These are phyloP conservation scores for Drosophila sp. DNA, from an alignment of 1,140 invertebrate genomes.

Conservation along the genomic window DNA sequence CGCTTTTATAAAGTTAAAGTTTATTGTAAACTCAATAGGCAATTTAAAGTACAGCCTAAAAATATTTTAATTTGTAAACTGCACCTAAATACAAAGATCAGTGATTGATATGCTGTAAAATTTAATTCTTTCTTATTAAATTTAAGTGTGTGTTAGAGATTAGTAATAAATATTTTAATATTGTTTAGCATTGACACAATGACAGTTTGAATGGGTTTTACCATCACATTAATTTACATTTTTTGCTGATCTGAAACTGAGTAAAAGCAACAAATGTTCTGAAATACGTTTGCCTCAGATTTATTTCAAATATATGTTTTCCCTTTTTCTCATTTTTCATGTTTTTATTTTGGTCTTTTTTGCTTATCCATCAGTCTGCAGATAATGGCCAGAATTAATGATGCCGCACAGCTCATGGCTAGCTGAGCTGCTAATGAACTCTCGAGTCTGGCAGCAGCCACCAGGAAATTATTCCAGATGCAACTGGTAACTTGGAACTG, in stretches of 20 bases:
- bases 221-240: too few relatives aligned
- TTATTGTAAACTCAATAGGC: too few relatives aligned
- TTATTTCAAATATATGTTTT: constrained; percentile 3
- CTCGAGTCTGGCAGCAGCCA: not conserved
- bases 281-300: not conserved
- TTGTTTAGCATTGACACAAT: not conserved
- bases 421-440: constrained; percentile 29
- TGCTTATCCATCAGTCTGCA: constrained; percentile 7
- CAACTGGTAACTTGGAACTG: too few relatives aligned
- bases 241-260: not conserved
- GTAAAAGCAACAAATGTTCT: not conserved
- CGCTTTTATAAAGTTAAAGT: too few relatives aligned
- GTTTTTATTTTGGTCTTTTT: constrained; percentile 5
- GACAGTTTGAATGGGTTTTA: not conserved
- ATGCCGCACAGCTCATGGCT: constrained; percentile 17
- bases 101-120: too few relatives aligned
- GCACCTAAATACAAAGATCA: too few relatives aligned
- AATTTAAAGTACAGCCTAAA: too few relatives aligned
- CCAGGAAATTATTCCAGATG: constrained; percentile 23
- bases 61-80: too few relatives aligned
- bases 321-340: not conserved
- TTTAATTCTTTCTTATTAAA: too few relatives aligned
- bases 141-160: too few relatives aligned
- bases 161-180: not conserved
- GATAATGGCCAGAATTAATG: constrained; percentile 45